Base-by-base conservation (phyloP, 30 jellyfish, hydroid and myxozoan genomes). In the Sanderia malayensis region DNA sequence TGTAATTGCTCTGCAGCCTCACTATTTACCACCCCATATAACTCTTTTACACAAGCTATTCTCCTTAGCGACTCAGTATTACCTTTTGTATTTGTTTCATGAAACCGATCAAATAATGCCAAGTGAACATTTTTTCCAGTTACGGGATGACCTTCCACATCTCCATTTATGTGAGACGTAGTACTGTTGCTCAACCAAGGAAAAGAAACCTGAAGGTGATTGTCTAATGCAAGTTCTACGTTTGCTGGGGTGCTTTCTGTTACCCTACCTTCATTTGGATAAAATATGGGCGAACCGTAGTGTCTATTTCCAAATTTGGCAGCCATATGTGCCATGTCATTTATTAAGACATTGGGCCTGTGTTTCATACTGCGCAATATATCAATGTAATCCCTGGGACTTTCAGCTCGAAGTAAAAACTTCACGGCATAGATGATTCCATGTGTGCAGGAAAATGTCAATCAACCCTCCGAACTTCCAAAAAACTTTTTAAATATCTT, bases 1-100 rank as follows among this genome's bases (percentile, higher is more conserved):
- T 81, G 93, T 32, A 71, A 11, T 70, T 81, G 86, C 44, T 81
- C 93, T 58, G 62, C 86, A n/a, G 45, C 79, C 29, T 81, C 58
- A 30, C 84, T 81, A 60, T 81, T 81, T 24, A 81, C 32, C 64
- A n/a, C 11, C 33, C 79, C 85, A 58, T 27, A 58, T 27, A 81
- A 71, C 63, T 68, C 93, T 32, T 70, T 58, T 17, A 81, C 79
- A 45, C 85, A 68, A 23, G 64, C 73, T 0, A 68, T 70, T 41
- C 74, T 45, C 41, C 93, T 30, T 72, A 76, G 44, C 13, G 60
- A 70, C 58, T 79, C 91, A 17, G 34, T 68, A 30, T 79, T 83
- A 13, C 23, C 27, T 29, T 31, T 24, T 15, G 80, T 70, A 44
- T 81, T 70, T 31, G 34, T 71, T 45, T 69, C 79, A 33, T 67